Conservation (phyloP, 2,113 vertebrate species). For the Saguinus imperator region DNA sequence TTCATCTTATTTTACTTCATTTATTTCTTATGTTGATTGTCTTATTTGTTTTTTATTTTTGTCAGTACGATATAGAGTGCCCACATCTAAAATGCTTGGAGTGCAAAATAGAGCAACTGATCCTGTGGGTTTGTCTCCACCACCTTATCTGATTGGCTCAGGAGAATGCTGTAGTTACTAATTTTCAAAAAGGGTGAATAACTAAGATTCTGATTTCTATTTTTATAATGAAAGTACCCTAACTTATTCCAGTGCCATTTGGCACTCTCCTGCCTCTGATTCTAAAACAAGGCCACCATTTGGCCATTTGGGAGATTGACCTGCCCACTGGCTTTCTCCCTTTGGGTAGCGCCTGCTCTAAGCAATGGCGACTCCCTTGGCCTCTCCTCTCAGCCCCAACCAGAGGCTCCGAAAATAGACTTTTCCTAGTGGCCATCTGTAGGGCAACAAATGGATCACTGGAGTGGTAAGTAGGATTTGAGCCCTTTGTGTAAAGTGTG, state of each 20-base stretch:
- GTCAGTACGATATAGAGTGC: not conserved
- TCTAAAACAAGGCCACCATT: not conserved
- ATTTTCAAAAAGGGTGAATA: not conserved
- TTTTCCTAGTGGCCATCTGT: not conserved
- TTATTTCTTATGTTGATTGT: not conserved
- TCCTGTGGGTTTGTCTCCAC: not conserved
- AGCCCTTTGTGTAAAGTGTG: not conserved
- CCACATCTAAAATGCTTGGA: not conserved
- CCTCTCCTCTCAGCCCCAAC: not conserved
- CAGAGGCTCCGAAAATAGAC: constrained; percentile 37
- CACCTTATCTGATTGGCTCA: not conserved
- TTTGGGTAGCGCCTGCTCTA: not conserved
- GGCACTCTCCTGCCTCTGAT: not conserved
- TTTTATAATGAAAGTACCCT: not conserved
- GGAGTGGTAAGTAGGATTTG: not conserved
- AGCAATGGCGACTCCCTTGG: not conserved
- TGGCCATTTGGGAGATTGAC: not conserved
- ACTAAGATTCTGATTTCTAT: not conserved
- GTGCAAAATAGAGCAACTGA: too few relatives aligned
- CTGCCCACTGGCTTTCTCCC: not conserved
- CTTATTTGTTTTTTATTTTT: not conserved
- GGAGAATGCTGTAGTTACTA: not conserved
- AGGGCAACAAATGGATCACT: constrained; percentile 1
- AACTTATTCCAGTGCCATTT: not conserved
- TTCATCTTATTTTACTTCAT: not conserved